Base-by-base conservation (phyloP, 1,140 invertebrate species). In the Drosophila rhopaloa region DNA sequence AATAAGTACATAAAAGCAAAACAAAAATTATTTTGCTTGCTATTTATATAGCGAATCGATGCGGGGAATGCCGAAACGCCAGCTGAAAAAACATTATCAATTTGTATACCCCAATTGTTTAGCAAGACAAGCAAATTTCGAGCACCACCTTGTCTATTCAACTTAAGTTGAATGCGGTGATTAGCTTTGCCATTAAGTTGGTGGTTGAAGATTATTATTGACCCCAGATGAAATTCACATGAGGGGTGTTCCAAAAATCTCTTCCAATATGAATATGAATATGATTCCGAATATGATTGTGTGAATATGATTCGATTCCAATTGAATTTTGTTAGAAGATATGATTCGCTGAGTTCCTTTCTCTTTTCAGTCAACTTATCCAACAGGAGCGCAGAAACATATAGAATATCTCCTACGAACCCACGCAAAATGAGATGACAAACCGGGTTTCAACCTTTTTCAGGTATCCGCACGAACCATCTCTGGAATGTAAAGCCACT, bases 401-500 rank as follows among this genome's bases (percentile, higher is more conserved):
- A 14, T 2, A 19, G 10, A 13, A 37, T 11, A n/a, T 0, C 9
- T 4, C 5, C 19, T 2, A 2, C 1, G 3, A 35, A 56, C 51
- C 35, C 50, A 48, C 43, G 19, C 16, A 11, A 32, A 19, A 0
- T 35, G 5, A 51, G 29, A 59, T 62, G 60, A 59, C 16, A 59
- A 14, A 44, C 32, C 32, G 14, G n/a, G 11, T 53, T 24, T 24
- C 4, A 24, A 24, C 24, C 32, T 16, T 32, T 68, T 60, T 32
- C 51, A 71, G 67, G 67, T 71, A 71, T 37, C 50, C 51, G 65
- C 62, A 57, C 48, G 51, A 35, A 14, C 43, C 37, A 51, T 16
- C 10, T 43, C 10, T 38, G 37, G 55, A 67, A 54, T 59, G 38
- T 41, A 7, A 72, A 66, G 72, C 40, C 41, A 24, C 27, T 76